Base-by-base conservation (phyloP, 2,888 invertebrate species). In the Tenthredo distinguenda region DNA sequence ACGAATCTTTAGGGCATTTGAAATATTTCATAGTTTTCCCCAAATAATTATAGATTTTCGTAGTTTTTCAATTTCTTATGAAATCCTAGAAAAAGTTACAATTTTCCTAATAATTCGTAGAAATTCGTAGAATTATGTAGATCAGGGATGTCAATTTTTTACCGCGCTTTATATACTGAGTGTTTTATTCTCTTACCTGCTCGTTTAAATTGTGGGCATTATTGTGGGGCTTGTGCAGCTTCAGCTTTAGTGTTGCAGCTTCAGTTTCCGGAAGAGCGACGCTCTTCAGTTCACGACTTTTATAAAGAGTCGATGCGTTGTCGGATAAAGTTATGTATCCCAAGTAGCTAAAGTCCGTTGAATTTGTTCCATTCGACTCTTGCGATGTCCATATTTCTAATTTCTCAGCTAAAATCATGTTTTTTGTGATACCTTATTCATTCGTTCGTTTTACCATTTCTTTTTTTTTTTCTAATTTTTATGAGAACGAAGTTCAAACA, bases 241-340 rank as follows among this genome's bases (percentile, higher is more conserved):
- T 96, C 58, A 99, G 94, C 93, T 98, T 98, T 0, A 99, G 95
- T 92, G 97, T 97, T 21, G 95, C 94, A 7, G 96, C 97, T 68
- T 95, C 95, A 74, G 96, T 96, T 40, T 95, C 96, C 87, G 97
- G 97, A 21, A 99, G 96, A 43, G 98, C 96, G 12, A 97, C 97
- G 86, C 97, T 97, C 93, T 98, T 97, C 58, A 98, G 94, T 91
- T 98, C 98, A 72, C 98, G 94, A 74, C 97, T 97, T 92, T 97
- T 97, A 93, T 96, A 97, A 88, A 96, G 96, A 0, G 97, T 97
- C 88, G 96, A 96, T 88, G 96, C 96, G 94, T 98, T 98, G 92
- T 97, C 97, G 9, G 97, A 96, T 85, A 98, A 94, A 1, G 96
- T 96, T 81, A 98, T 96, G 93, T 97, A 97, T 26, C 98, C 97